A percentile compares a stretch with the other conserved stretches of the same genome.
These are phyloP conservation scores for Pseudopipra pipra DNA, from an alignment of 2,113 vertebrate species.

Conservation along the genomic window DNA sequence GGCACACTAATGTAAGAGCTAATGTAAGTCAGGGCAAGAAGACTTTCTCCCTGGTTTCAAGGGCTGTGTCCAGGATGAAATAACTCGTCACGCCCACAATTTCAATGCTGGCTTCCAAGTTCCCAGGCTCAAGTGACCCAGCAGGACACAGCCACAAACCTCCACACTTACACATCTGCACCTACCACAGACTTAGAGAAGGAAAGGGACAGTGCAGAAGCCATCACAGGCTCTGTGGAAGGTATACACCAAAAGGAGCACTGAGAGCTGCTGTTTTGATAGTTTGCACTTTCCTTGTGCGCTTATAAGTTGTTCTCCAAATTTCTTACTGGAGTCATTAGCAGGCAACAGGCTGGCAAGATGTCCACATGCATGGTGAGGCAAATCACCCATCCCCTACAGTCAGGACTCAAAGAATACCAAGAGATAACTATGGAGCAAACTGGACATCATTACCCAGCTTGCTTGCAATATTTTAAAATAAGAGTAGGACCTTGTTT, in stretches of 20 bases:
- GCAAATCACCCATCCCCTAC: not conserved
- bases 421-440: not conserved
- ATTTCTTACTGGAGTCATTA: not conserved
- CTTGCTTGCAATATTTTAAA: not conserved
- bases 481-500: not conserved
- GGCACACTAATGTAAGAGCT: not conserved
- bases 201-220: not conserved
- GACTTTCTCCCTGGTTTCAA: not conserved
- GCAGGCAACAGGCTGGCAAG: not conserved
- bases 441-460: not conserved
- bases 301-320: not conserved
- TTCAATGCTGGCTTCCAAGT: not conserved
- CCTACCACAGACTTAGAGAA: not conserved
- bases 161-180: not conserved
- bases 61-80: not conserved
- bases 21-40: not conserved
- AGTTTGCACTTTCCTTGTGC: not conserved
- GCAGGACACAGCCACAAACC: not conserved
- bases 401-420: not conserved
- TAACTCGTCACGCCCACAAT: not conserved
- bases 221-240: accelerated
- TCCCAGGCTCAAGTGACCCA: not conserved
- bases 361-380: accelerated
- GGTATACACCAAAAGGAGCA: not conserved
- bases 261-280: not conserved